A percentile compares a stretch with the other conserved stretches of the same genome.
Evolutionary conservation across 2,113 vertebrate species (phyloP).

Genomic region (Chrysochloris asiatica): DNA sequence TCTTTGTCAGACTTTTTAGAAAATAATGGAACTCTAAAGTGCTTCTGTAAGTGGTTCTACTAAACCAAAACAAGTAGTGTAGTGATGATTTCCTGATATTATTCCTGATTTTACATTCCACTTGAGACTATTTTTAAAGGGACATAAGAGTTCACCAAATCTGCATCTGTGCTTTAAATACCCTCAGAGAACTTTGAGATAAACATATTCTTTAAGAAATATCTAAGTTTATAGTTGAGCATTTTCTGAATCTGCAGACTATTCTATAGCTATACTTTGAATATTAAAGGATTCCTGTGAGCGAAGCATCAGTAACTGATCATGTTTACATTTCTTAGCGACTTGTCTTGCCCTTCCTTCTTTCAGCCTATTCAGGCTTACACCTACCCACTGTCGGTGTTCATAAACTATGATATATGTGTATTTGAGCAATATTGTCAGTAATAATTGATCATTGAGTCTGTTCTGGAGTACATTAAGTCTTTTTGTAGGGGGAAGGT

Average conservation of each 20-base stretch:
- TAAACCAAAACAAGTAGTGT: background rate
- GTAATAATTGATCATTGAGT: slow-evolving; percentile 17
- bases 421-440: slow-evolving; percentile 21
- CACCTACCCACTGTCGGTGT: slow-evolving; percentile 47
- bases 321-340: slow-evolving; percentile 17
- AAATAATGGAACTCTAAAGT: background rate
- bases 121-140: background rate
- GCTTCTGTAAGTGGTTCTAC: background rate
- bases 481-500: background rate
- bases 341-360: background rate
- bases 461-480: background rate
- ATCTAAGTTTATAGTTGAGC: background rate
- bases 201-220: slow-evolving; percentile 1
- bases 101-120: background rate
- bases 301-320: slow-evolving; percentile 9
- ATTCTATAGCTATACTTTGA: background rate
- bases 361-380: slow-evolving; percentile 51
- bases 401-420: slow-evolving; percentile 19
- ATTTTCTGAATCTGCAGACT: slow-evolving; percentile 19
- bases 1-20: slow-evolving; percentile 5
- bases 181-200: background rate
- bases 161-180: slow-evolving; percentile 4
- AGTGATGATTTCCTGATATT: background rate
- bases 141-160: background rate
- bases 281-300: background rate